Evolutionary conservation across 2,888 invertebrate species (phyloP), one percentile per base, ranked within the genome.

Genomic region (Geophilus truncorum): DNA sequence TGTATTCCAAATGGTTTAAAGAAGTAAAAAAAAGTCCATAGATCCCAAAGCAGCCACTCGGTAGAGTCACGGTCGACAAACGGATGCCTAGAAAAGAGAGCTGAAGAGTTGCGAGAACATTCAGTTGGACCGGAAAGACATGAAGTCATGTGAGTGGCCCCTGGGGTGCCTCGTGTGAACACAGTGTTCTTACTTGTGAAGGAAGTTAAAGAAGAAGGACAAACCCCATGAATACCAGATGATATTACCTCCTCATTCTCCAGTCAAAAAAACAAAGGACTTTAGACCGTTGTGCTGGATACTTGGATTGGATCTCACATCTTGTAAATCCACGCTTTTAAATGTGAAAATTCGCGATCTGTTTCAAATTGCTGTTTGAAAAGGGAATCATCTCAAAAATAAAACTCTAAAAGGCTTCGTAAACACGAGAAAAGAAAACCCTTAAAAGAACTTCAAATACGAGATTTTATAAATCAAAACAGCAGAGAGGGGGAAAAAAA

Each of bases 91-190:
- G 57, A 57, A 57, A 57, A n/a, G n/a, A 57, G 57, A 57, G 57
- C 18, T 57, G 57, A 57, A 57, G 57, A 57, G 57, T 21, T 57
- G 57, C 57, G 57, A 57, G 57, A 57, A 57, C 57, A 57, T 57
- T 57, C 57, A 57, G 57, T 57, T 57, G 57, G 57, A 57, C 57
- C 57, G 57, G 57, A 57, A 57, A 57, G 57, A 18, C 57, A 57
- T 57, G 57, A 57, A 57, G 57, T 57, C 57, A 18, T 57, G 57
- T 57, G 57, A 57, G 57, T 57, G 57, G 57, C 57, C 57, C 57
- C 57, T 57, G 9, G 57, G 57, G 57, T 57, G 57, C 21, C 23
- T 57, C 57, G 57, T 57, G 57, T 57, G 57, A 57, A 57, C 57
- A 57, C 57, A 57, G 23, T 21, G 9, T 57, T 57, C 57, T n/a